Percentiles rank a stretch among this genome's conserved stretches.
phyloP scores from a whole-genome alignment of 2,888 invertebrate species.

The Alcis repandata region DNA sequence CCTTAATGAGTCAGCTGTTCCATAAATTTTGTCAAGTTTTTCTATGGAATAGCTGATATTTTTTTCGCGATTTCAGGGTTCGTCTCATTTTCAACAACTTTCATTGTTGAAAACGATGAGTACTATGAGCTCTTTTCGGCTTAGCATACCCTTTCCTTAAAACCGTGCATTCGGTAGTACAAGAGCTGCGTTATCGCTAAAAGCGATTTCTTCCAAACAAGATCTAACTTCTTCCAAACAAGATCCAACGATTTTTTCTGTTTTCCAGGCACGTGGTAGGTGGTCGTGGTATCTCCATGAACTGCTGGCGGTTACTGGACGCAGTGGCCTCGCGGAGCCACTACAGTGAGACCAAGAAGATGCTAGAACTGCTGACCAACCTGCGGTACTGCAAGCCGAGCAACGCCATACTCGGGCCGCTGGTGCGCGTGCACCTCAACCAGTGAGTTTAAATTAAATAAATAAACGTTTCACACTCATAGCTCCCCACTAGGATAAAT shows the following conservation, averaged over 20 bases:
- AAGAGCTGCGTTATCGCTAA: no score
- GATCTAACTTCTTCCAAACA: no score
- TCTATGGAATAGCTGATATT: no score
- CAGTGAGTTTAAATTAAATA: constrained; percentile 70
- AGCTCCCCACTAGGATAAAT: no score
- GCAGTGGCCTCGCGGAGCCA: constrained; percentile 77
- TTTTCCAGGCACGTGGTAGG: constrained; percentile 67
- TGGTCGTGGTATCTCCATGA: constrained; percentile 83
- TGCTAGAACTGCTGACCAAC: constrained; percentile 82
- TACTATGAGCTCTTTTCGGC: no score
- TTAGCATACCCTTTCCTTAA: no score
- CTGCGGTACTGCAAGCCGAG: constrained; percentile 85
- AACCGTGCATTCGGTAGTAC: no score
- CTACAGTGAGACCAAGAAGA: constrained; percentile 71
- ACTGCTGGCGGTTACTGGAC: constrained; percentile 88
- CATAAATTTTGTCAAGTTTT: no score
- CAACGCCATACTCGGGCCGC: constrained; percentile 87
- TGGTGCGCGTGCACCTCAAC: constrained; percentile 87
- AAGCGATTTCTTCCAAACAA: background rate
- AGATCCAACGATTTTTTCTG: no score
- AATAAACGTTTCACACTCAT: no score
- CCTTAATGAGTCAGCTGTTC: no score
- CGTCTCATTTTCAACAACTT: background rate
- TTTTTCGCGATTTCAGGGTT: no score
- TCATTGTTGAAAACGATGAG: background rate